A percentile compares a stretch with the other conserved stretches of the same genome.
Conservation (phyloP, 2,888 invertebrate species). For the Synergus laeviventris region DNA sequence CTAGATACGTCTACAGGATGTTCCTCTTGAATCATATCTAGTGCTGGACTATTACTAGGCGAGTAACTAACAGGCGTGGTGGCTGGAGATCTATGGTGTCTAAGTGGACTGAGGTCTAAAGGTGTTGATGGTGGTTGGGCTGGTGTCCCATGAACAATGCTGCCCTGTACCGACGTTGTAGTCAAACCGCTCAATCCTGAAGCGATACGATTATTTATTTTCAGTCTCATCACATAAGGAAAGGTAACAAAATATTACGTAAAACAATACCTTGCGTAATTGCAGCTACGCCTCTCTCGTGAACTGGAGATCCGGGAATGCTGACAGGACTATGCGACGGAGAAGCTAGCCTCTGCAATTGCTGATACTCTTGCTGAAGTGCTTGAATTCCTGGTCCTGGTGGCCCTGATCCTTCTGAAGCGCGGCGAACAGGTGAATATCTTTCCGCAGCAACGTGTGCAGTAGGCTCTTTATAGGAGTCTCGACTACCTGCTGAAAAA, state of each 20-base stretch:
- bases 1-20: slow-evolving; percentile 77
- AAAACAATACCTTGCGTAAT: slow-evolving; percentile 78
- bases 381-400: slow-evolving; percentile 80
- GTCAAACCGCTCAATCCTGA: slow-evolving; percentile 86
- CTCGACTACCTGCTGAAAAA: slow-evolving; percentile 74
- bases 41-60: slow-evolving; percentile 79
- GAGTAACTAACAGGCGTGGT: slow-evolving; percentile 77
- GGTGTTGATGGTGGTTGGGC: slow-evolving; percentile 78
- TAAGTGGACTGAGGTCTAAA: slow-evolving; percentile 77
- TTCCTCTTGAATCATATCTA: slow-evolving; percentile 89
- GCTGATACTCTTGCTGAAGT: slow-evolving; percentile 88
- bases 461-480: slow-evolving; percentile 80
- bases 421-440: slow-evolving; percentile 93
- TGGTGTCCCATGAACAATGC: slow-evolving; percentile 86
- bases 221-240: background rate
- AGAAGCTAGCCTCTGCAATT: slow-evolving; percentile 81
- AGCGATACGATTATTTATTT: slow-evolving; percentile 22
- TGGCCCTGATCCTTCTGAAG: slow-evolving; percentile 87
- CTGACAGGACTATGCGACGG: slow-evolving; percentile 75
- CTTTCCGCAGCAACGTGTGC: slow-evolving; percentile 80
- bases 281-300: slow-evolving; percentile 77
- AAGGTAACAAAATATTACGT: slow-evolving; percentile 2
- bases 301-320: slow-evolving; percentile 74
- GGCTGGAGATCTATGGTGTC: slow-evolving; percentile 74
- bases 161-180: slow-evolving; percentile 81